Percentiles rank a stretch among this genome's conserved stretches.
These are phyloP conservation scores for Drosophila mojavensis DNA, from an alignment of 1,140 invertebrate species.

Conservation along the genomic window DNA sequence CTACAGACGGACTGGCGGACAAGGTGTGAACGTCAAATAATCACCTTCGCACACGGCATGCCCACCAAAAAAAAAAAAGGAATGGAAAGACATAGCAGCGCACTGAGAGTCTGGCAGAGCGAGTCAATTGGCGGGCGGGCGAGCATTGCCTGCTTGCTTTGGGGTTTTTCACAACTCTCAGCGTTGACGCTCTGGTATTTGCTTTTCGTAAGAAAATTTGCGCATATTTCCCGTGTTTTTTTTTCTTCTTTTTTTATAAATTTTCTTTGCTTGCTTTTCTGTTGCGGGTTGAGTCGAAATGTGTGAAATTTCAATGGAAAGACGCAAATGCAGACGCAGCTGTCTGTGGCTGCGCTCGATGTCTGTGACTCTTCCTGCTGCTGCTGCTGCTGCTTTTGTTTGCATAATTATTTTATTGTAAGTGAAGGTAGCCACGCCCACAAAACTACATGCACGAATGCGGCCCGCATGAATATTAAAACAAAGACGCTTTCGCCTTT, in stretches of 20 bases:
- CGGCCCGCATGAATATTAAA: slow-evolving; percentile 75
- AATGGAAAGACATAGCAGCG: not conserved
- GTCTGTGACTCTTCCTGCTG: slow-evolving; percentile 32
- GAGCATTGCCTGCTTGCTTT: slow-evolving; percentile 3
- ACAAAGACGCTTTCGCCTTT: slow-evolving; percentile 50
- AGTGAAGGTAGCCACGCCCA: slow-evolving; percentile 34
- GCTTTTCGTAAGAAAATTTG: slow-evolving; percentile 72
- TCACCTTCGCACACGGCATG: slow-evolving; percentile 70
- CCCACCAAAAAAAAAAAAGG: slow-evolving; percentile 13
- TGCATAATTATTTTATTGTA: slow-evolving; percentile 79
- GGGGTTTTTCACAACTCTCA: slow-evolving; percentile 30
- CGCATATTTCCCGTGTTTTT: slow-evolving; percentile 33
- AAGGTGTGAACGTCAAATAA: slow-evolving; percentile 82
- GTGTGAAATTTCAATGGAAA: slow-evolving; percentile 73
- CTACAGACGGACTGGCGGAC: slow-evolving; percentile 39
- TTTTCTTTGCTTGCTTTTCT: slow-evolving; percentile 1
- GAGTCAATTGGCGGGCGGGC: slow-evolving; percentile 28
- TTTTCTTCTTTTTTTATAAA: slow-evolving; percentile 11
- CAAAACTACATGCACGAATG: slow-evolving; percentile 49
- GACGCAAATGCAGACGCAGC: slow-evolving; percentile 22
- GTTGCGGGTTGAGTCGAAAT: slow-evolving; percentile 39
- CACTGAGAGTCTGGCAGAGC: not conserved
- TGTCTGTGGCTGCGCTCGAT: slow-evolving; percentile 29
- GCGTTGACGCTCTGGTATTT: slow-evolving; percentile 45
- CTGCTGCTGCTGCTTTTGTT: slow-evolving; percentile 49